phyloP scores from a whole-genome alignment of 2,113 vertebrate genomes.

The Oryzias curvinotus region DNA sequence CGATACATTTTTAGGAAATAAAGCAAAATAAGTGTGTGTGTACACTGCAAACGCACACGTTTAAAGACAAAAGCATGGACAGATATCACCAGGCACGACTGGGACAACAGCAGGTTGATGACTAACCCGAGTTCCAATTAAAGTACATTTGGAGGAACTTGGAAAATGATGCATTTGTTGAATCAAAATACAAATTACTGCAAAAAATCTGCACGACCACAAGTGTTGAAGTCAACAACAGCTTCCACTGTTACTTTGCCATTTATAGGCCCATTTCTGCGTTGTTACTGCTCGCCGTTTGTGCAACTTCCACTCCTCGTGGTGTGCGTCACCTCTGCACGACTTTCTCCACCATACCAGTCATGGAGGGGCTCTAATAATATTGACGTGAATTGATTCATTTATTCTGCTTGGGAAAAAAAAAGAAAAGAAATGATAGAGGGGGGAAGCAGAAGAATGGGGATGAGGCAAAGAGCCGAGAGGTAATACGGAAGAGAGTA shows the following conservation, averaged over 20 bases:
- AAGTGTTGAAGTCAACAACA: constrained; percentile 46
- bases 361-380: constrained; percentile 73
- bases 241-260: constrained; percentile 49
- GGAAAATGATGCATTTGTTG: constrained; percentile 23
- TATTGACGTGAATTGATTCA: constrained; percentile 85
- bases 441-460: constrained; percentile 32
- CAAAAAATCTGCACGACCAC: constrained; percentile 44
- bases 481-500: constrained; percentile 32
- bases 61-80: constrained; percentile 17
- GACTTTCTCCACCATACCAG: constrained; percentile 45
- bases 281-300: constrained; percentile 44
- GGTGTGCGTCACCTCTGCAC: constrained; percentile 61
- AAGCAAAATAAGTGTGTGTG: constrained; percentile 20
- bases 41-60: background rate
- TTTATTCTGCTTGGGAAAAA: constrained; percentile 79
- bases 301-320: constrained; percentile 46
- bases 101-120: constrained; percentile 25
- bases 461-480: constrained; percentile 9
- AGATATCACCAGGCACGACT: constrained; percentile 17
- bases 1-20: constrained; percentile 25
- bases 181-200: constrained; percentile 49
- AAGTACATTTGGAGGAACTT: background rate
- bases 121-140: constrained; percentile 8
- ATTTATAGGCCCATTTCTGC: constrained; percentile 54
- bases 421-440: constrained; percentile 34